Percentiles rank a stretch among this genome's conserved stretches.
phyloP scores from a whole-genome alignment of 2,113 vertebrate species.

The Mus spicilegus region DNA sequence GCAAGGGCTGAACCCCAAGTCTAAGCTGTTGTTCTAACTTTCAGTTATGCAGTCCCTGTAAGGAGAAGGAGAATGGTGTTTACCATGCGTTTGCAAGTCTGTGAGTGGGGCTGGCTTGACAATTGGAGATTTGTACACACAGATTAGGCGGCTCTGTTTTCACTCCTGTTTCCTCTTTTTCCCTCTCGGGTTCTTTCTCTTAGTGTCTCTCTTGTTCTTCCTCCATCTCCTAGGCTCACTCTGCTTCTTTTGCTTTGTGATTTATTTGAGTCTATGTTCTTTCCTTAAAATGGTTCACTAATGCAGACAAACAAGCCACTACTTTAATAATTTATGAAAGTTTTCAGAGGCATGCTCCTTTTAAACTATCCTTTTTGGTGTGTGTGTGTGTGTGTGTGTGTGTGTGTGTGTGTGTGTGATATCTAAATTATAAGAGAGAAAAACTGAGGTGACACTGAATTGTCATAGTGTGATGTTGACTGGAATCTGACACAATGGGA shows the following conservation, averaged over 20 bases:
- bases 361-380: background rate
- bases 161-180: background rate
- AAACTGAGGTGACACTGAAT: background rate
- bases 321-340: background rate
- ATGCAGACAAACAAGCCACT: background rate
- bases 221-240: background rate
- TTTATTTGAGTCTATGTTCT: background rate
- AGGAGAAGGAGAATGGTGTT: background rate
- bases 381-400: too few relatives aligned
- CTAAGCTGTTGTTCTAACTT: background rate
- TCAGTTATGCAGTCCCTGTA: background rate
- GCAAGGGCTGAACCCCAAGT: background rate
- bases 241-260: background rate
- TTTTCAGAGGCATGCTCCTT: background rate
- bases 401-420: background rate
- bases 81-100: background rate
- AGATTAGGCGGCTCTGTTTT: background rate
- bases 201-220: too few relatives aligned
- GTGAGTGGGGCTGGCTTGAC: background rate
- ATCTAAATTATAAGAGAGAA: conserved; percentile 12
- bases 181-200: background rate
- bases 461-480: background rate
- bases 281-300: conserved; percentile 4
- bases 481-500: background rate
- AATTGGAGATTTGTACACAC: background rate